Conservation (phyloP, 2,797 vertebrate species). For the Holocentrus rufus region DNA sequence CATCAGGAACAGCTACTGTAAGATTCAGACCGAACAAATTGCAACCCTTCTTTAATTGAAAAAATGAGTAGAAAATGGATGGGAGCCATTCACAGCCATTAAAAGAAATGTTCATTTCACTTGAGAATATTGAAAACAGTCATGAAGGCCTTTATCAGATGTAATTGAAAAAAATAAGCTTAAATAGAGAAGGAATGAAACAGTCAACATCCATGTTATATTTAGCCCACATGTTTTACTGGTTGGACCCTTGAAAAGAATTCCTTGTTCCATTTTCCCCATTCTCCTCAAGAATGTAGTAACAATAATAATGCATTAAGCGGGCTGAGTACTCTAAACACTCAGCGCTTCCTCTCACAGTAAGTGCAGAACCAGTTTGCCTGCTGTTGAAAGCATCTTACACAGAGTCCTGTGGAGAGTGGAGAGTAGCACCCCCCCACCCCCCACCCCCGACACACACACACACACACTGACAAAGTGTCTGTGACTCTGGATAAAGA, state of each 20-base stretch:
- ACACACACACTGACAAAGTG: constrained; percentile 35
- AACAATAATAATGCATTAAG: constrained; percentile 87
- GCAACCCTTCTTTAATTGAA: constrained; percentile 36
- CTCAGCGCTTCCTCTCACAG: constrained; percentile 79
- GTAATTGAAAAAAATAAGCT: constrained; percentile 50
- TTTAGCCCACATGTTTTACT: constrained; percentile 59
- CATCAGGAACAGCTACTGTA: background rate
- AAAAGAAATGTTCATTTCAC: constrained; percentile 56
- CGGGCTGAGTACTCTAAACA: constrained; percentile 80
- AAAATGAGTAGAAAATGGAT: constrained; percentile 49
- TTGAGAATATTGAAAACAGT: constrained; percentile 56
- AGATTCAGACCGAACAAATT: constrained; percentile 21
- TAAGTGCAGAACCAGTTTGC: constrained; percentile 81
- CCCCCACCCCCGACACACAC: constrained; percentile 2
- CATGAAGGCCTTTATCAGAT: constrained; percentile 52
- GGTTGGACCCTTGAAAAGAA: constrained; percentile 76
- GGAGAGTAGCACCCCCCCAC: constrained; percentile 33
- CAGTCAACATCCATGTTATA: constrained; percentile 52
- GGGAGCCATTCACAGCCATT: constrained; percentile 16
- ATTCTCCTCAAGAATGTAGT: constrained; percentile 81
- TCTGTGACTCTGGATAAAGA: constrained; percentile 25
- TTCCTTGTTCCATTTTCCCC: constrained; percentile 75
- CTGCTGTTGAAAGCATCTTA: constrained; percentile 82
- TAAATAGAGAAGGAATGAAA: constrained; percentile 61
- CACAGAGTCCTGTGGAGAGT: constrained; percentile 74